Evolutionary conservation across 2,888 invertebrate species (phyloP), one percentile per base, ranked within the genome.

Genomic region (Arrhopalites spinosus): DNA sequence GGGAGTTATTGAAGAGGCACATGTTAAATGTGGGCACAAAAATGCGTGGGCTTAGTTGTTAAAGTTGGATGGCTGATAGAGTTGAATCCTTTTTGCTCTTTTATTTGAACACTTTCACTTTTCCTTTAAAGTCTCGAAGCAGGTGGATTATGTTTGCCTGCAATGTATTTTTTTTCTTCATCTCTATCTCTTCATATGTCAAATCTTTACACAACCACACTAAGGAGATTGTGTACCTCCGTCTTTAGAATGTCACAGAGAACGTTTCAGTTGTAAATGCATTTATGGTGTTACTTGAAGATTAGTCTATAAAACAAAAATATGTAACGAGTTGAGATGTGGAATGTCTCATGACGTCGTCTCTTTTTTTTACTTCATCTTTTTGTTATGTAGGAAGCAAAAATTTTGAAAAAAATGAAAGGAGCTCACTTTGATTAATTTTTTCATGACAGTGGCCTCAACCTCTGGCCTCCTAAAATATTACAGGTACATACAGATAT

Each of bases 61-160:
- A n/a, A n/a, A n/a, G n/a, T n/a, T n/a, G n/a, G n/a, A n/a, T n/a
- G n/a, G 1, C 20, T 59, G 13, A 36, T 36, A 36, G 3, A 36
- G 5, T 36, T 36, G 36, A n/a, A 66, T 43, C 25, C 68, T 70
- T 56, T 30, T 70, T 23, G 13, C 25, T 7, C 59, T n/a, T 30
- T 61, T 45, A 72, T 43, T 72, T 25, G 45, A 63, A 45, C 29
- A 72, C 71, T 72, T 72, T 72, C 61, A 72, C 71, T 72, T 72
- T 72, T 72, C 47, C 71, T 72, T 72, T 61, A 45, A 72, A 61
- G 71, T 56, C 59, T 72, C 63, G 43, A 61, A 43, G 63, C 71
- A 72, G 71, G 71, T 72, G 71, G 71, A 72, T 72, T 72, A 72
- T 72, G 71, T 72, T 36, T 36, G 59, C 36, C n/a, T n/a, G n/a